Evolutionary conservation across 2,113 vertebrate genomes (phyloP), one percentile per base, ranked within the genome.

Genomic region (Caranx melampygus): DNA sequence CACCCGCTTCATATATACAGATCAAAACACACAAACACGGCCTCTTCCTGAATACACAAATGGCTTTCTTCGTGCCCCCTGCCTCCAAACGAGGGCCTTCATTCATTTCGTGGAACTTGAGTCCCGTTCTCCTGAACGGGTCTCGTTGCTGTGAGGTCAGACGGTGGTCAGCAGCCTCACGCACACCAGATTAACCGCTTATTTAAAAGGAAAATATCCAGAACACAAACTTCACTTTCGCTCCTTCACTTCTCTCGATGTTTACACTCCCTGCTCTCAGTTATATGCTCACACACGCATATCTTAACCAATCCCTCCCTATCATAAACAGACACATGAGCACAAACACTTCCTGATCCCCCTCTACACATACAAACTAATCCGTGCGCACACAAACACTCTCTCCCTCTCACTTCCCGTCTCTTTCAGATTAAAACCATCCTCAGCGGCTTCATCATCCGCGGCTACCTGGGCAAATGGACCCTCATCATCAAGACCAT

Each of bases 391-490:
- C 11, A 20, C 61, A 75, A 52, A 55, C 71, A n/a, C 35, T 4
- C 13, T 42, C 21, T 16, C 11, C 3, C 20, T 52, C 14, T 47
- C 15, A 51, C 9, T 58, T 37, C 33, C 12, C 0, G 0, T 60
- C 18, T 33, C 54, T 20, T 10, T 52, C 95, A 99, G 98, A 99
- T 99, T 86, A 99, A 99, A 93, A 99, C 98, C 72, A 99, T 99
- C 92, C 94, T 99, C 78, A 98, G 97, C 64, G 98, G 98, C 64
- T 99, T 99, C 92, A 99, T 99, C 93, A 99, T 99, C 92, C 95
- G 98, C 9, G 97, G 97, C 82, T 99, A 99, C 94, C 93, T 99
- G 90, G 98, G 98, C 65, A 99, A 99, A 90, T 99, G 98, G 97
- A 99, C 98, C 0, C 91, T 99, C 77, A 91, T 98, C 82, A 97